These are phyloP conservation scores for Syngnathus scovelli DNA, from an alignment of 2,113 vertebrate species.

Conservation along the genomic window DNA sequence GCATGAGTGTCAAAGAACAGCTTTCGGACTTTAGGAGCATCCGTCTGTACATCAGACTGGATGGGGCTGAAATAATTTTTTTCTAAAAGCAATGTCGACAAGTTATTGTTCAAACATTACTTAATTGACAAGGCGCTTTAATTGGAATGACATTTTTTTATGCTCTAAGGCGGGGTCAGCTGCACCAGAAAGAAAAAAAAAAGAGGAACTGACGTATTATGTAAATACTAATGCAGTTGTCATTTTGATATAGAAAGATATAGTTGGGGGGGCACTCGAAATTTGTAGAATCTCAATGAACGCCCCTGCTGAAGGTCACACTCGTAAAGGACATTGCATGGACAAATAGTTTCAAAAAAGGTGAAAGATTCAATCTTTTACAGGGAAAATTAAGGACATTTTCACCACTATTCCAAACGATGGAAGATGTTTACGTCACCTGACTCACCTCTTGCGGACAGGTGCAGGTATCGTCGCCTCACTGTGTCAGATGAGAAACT, in stretches of 20 bases:
- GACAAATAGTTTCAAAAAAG: neutral
- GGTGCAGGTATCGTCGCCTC: neutral
- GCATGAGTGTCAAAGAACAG: conserved; percentile 90
- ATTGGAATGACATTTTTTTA: neutral
- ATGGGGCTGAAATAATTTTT: conserved; percentile 57
- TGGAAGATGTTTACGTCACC: neutral
- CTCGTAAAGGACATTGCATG: neutral
- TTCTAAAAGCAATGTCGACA: conserved; percentile 52
- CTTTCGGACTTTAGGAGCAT: conserved; percentile 62
- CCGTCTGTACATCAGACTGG: conserved; percentile 65
- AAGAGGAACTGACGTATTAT: too few species aligned
- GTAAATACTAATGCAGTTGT: conserved; percentile 1
- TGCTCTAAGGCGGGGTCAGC: neutral
- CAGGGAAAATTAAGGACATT: neutral
- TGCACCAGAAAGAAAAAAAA: neutral
- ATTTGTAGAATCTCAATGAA: neutral
- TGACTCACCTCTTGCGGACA: neutral
- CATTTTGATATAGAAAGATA: too few species aligned
- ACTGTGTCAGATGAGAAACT: neutral
- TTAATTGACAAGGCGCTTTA: neutral
- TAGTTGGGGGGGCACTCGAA: too few species aligned
- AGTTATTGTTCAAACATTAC: neutral
- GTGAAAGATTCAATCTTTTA: too few species aligned
- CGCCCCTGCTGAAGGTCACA: too few species aligned
- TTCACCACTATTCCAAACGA: neutral